These are phyloP conservation scores for Macrocentrus cingulum DNA, from an alignment of 1,140 invertebrate genomes.

Conservation along the genomic window DNA sequence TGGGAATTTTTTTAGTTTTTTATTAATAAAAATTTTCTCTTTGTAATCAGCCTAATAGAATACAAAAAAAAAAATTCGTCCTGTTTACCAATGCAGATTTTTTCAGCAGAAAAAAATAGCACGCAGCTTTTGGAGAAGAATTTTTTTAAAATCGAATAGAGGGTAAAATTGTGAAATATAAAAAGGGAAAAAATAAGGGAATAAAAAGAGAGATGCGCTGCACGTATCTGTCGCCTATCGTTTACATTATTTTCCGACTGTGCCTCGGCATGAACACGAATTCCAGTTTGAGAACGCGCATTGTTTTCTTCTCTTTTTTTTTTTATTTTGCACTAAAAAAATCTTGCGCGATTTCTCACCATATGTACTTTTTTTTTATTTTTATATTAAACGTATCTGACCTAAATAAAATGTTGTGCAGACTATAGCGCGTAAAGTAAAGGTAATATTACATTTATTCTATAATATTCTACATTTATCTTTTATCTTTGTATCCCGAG, in stretches of 20 bases:
- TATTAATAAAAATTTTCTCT: no score
- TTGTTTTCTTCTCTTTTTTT: no score
- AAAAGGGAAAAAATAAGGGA: constrained; percentile 1
- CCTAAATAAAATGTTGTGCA: constrained; percentile 14
- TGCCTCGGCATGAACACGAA: constrained; percentile 19
- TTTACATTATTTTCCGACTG: constrained; percentile 21
- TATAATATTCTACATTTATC: no score
- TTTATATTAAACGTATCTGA: no score
- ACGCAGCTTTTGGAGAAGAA: not conserved
- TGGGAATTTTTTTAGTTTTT: no score
- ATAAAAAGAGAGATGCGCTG: not conserved
- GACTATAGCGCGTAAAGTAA: constrained; percentile 17
- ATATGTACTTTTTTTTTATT: no score
- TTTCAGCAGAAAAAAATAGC: no score
- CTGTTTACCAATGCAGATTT: constrained; percentile 15
- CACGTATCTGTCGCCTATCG: constrained; percentile 13
- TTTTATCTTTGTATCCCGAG: not conserved
- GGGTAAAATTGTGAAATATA: constrained; percentile 9
- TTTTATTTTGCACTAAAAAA: no score
- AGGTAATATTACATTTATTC: no score
- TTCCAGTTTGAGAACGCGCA: no score
- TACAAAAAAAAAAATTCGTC: not conserved
- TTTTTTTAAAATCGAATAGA: constrained; percentile 23
- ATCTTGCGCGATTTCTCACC: constrained; percentile 22
- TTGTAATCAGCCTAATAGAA: no score